Evolutionary conservation across 2,888 invertebrate species (phyloP).

Genomic region (Antheraea yamamai): DNA sequence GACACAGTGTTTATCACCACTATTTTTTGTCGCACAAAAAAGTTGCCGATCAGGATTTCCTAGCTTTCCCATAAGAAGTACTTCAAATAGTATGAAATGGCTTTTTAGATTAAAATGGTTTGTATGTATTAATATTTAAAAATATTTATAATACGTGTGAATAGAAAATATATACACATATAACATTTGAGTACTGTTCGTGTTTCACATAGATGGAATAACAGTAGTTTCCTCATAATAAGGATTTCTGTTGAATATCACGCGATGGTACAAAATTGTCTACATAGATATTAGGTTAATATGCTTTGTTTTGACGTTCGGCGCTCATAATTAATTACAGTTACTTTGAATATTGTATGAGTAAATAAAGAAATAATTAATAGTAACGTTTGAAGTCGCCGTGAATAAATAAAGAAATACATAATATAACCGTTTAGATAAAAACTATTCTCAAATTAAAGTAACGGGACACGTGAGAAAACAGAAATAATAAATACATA

Average conservation of each 20-base stretch:
- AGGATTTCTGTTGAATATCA: constrained; percentile 66
- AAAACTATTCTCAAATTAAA: constrained; percentile 13
- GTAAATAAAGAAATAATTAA: constrained; percentile 3
- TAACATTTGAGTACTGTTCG: constrained; percentile 11
- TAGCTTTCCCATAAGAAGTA: too few relatives aligned
- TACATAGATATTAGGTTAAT: constrained; percentile 58
- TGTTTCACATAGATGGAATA: constrained; percentile 35
- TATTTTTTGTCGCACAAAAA: too few relatives aligned
- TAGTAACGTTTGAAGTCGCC: not conserved
- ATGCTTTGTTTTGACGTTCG: constrained; percentile 22
- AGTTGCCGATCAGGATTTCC: too few relatives aligned
- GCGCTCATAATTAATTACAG: not conserved
- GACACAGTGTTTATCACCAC: too few relatives aligned
- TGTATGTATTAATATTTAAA: not conserved
- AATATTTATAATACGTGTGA: not conserved
- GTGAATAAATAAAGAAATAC: constrained; percentile 9
- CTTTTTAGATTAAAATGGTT: not conserved
- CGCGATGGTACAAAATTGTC: constrained; percentile 61
- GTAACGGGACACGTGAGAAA: constrained; percentile 13
- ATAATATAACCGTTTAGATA: constrained; percentile 1
- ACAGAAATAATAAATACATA: constrained; percentile 2
- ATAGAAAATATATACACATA: not conserved
- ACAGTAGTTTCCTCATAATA: constrained; percentile 53
- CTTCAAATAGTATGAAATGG: not conserved
- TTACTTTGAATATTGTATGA: not conserved